Percentiles rank a stretch among this genome's conserved stretches.
Conservation (phyloP, 2,888 invertebrate genomes). For the Cartodere bifasciata region DNA sequence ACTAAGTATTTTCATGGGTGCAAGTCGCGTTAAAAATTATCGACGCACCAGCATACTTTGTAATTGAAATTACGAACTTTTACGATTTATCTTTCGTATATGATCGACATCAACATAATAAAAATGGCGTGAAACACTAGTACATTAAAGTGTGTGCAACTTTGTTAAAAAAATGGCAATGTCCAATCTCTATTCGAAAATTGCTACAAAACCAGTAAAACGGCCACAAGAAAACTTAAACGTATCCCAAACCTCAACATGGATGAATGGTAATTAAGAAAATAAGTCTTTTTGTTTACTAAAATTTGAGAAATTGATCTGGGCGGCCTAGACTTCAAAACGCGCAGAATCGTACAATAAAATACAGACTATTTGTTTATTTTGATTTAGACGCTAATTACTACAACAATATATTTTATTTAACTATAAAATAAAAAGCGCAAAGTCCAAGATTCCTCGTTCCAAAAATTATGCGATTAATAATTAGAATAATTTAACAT, state of each 20-base stretch:
- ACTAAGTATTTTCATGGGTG: too few relatives aligned
- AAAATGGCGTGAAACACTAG: background rate
- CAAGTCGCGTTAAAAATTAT: too few relatives aligned
- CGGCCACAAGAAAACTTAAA: constrained; percentile 52
- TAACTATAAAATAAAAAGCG: too few relatives aligned
- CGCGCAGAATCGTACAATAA: background rate
- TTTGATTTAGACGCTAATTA: background rate
- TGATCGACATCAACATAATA: background rate
- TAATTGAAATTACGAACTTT: too few relatives aligned
- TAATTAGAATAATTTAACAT: too few relatives aligned
- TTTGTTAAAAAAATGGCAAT: constrained; percentile 40
- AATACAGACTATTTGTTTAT: background rate
- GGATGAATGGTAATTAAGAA: constrained; percentile 76
- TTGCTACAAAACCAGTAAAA: constrained; percentile 60
- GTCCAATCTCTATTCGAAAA: constrained; percentile 68
- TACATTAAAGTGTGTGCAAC: background rate
- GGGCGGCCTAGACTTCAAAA: background rate
- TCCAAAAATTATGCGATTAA: too few relatives aligned
- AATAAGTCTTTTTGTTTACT: too few relatives aligned
- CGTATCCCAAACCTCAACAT: constrained; percentile 70
- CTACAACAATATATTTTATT: too few relatives aligned
- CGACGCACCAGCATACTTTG: too few relatives aligned
- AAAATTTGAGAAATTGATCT: background rate
- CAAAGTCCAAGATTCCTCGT: too few relatives aligned
- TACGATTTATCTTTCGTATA: too few relatives aligned